A percentile compares a stretch with the other conserved stretches of the same genome.
Conservation (phyloP, 2,888 invertebrate genomes). For the Tethea ocularis region DNA sequence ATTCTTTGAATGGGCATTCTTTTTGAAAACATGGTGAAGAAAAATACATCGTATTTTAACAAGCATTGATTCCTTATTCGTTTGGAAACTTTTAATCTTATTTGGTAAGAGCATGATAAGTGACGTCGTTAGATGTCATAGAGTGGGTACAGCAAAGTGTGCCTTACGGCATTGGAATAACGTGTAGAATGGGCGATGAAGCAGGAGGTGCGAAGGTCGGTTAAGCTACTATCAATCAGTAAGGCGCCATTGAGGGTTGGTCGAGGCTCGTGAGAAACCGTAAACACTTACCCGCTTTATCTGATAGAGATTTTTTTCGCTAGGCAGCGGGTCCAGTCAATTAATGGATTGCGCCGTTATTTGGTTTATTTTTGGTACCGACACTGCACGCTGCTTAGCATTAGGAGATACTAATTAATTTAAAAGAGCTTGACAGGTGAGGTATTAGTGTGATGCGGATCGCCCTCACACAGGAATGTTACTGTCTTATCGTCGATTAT, state of each 20-base stretch:
- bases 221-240: constrained; percentile 80
- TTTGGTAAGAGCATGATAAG: constrained; percentile 38
- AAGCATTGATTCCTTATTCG: constrained; percentile 31
- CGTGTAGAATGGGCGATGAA: constrained; percentile 36
- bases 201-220: constrained; percentile 68
- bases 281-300: constrained; percentile 83
- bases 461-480: constrained; percentile 52
- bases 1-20: constrained; percentile 78
- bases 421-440: constrained; percentile 72
- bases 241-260: constrained; percentile 83
- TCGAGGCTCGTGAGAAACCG: constrained; percentile 80
- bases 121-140: neutral
- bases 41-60: constrained; percentile 31
- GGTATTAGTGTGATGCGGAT: constrained; percentile 66
- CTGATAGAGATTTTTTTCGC: constrained; percentile 79
- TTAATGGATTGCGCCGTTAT: constrained; percentile 82
- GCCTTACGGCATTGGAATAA: constrained; percentile 35
- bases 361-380: constrained; percentile 75
- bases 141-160: constrained; percentile 20
- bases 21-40: constrained; percentile 21
- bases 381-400: constrained; percentile 58
- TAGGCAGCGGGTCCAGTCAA: constrained; percentile 78
- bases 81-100: constrained; percentile 24
- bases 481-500: constrained; percentile 48
- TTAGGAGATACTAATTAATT: constrained; percentile 75